A percentile compares a stretch with the other conserved stretches of the same genome.
Conservation (phyloP, 1,140 invertebrate species). For the Maconellicoccus hirsutus region DNA sequence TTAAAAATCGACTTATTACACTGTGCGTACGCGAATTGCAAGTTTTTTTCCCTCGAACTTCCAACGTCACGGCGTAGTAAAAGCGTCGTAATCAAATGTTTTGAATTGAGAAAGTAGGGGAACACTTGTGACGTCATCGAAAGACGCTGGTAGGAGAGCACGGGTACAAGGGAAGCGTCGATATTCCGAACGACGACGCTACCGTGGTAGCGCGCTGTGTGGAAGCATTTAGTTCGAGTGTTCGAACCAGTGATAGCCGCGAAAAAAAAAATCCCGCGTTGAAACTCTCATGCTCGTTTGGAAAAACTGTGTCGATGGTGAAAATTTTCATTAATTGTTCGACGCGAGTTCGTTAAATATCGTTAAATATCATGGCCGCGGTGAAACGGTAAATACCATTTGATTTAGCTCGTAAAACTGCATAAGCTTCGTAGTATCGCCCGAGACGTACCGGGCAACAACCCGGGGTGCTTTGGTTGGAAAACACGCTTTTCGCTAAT, state of each 20-base stretch:
- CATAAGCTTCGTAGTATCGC: neutral
- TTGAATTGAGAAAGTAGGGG: neutral
- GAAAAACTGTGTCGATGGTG: conserved; percentile 1
- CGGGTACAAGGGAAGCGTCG: conserved; percentile 6
- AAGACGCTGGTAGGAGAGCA: neutral
- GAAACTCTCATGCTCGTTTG: neutral
- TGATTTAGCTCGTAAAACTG: neutral
- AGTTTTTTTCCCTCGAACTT: neutral
- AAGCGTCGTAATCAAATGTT: conserved; percentile 4
- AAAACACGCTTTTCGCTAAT: neutral
- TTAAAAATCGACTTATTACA: no score
- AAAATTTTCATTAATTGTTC: neutral
- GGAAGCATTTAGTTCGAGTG: conserved; percentile 7
- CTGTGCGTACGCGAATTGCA: neutral
- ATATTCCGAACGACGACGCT: conserved; percentile 7
- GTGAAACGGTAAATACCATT: neutral
- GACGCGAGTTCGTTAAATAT: neutral
- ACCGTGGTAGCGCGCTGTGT: conserved; percentile 1
- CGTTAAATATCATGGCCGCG: neutral
- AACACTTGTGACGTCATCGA: neutral
- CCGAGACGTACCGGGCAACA: neutral
- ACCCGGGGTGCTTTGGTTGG: neutral
- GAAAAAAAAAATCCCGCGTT: neutral
- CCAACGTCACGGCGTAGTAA: neutral
- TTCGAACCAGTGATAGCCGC: conserved; percentile 1